Evolutionary conservation across 2,888 invertebrate genomes (phyloP), one percentile per base, ranked within the genome.

Genomic region (Elmis aenea): DNA sequence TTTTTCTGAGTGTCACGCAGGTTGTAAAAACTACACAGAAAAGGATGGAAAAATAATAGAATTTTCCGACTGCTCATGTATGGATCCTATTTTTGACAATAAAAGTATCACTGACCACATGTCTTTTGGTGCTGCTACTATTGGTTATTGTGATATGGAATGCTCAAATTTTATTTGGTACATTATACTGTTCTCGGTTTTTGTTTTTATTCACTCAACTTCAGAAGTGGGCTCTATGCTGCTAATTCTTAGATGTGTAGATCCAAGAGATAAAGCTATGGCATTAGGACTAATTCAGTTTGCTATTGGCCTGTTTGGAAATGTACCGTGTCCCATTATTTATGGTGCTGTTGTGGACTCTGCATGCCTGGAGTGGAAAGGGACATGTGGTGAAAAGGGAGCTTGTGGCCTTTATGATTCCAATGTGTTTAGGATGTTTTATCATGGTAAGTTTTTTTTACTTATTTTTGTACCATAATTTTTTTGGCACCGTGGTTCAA

Each of bases 281-380:
- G 93, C 92, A 42, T 78, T 93, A 69, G 92, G 92, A 14, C 81
- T 93, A 59, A 91, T 92, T 62, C 90, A 91, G 67, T 91, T 91
- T 68, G 91, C 92, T 37, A 91, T 92, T 48, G 92, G 92, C 38
- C 75, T 92, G 50, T 91, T 93, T 69, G 92, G 90, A 52, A 93
- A 92, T 69, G 91, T 93, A 59, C 93, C 92, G 53, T 93, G 93
- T 67, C 91, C 92, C n/a, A 89, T 92, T 53, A 81, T 93, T 52
- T 93, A 93, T 68, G 93, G 92, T 42, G 86, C 88, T 24, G 88
- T 92, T 3, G 86, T 93, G 35, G 93, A 93, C 73, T 89, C 88
- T 2, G 89, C 92, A 3, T 93, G 93, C 64, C 75, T 90, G 16
- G 81, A 90, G 52, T 88, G 92, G 76, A 89, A 90, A 67, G 77